Evolutionary conservation across 2,888 invertebrate genomes (phyloP).

Genomic region (Tetranychus piercei): DNA sequence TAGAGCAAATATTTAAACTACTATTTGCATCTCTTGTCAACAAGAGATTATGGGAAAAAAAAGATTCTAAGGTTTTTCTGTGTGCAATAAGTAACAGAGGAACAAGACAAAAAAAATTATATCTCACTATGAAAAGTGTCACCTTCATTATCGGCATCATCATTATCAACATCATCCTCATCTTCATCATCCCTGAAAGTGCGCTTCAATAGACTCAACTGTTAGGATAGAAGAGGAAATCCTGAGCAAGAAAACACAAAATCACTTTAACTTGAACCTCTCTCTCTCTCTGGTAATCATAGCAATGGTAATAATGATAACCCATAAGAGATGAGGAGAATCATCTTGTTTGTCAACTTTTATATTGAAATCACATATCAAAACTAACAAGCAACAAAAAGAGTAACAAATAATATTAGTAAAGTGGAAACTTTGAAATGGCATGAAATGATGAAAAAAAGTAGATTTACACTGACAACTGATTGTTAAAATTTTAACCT

Average conservation of each 20-base stretch:
- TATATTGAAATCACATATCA: neutral
- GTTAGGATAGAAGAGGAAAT: too few relatives aligned
- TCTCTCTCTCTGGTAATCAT: neutral
- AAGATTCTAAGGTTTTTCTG: too few relatives aligned
- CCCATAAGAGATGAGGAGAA: neutral
- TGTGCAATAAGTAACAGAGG: neutral
- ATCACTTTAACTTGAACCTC: neutral
- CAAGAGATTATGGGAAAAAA: neutral
- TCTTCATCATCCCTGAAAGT: neutral
- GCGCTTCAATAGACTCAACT: neutral
- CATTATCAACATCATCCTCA: neutral
- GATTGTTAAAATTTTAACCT: neutral
- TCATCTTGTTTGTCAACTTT: neutral
- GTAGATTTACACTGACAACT: neutral
- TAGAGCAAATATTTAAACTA: conserved; percentile 1
- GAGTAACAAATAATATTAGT: neutral
- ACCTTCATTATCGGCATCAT: neutral
- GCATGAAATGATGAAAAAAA: neutral
- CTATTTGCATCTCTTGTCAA: conserved; percentile 1
- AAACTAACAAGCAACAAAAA: neutral
- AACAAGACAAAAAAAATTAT: neutral
- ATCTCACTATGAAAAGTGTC: neutral
- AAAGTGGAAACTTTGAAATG: neutral
- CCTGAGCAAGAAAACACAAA: neutral
- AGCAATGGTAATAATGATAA: neutral